Base-by-base conservation (phyloP, 2,797 vertebrate species). In the Manis crassicaudata region DNA sequence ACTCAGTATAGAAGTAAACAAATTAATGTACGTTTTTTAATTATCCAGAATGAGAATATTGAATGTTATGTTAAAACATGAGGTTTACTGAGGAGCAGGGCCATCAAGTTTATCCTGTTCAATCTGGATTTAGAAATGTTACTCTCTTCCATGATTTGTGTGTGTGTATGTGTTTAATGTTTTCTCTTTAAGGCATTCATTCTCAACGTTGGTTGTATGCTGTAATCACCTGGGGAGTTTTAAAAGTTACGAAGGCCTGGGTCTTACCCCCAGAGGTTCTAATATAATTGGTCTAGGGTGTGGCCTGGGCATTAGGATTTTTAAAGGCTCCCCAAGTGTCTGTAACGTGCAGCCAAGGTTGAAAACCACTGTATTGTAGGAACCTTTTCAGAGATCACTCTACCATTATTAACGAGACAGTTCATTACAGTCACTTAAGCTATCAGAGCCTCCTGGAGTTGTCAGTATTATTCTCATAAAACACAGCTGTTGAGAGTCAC, bases 261-360 rank as follows among this genome's bases (percentile, higher is more conserved):
- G 63, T 91, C 62, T 77, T 80, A 91, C 25, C 27, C 79, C 65
- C 11, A 81, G 86, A 96, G 67, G 75, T 92, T 82, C 93, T 87
- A 84, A 67, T 80, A 21, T 92, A 96, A 97, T 84, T 94, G 79
- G 70, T 50, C 27, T 60, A 63, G 89, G 97, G 96, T 90, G 92
- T 95, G 92, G 92, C 29, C 83, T 81, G 86, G 85, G 68, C 10
- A 62, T 3, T 88, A 73, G 83, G 88, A 80, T 29, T 92, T 97
- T 96, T 90, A 50, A 96, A 96, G 93, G 83, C 86, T 97, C 96
- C 97, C 93, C 83, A 92, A 95, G 73, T 93, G 80, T 94, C 88
- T 89, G 63, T 75, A 96, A 97, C 70, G 62, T 68, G 62, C 93
- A 96, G 89, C 80, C 70, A 87, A 87, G 88, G 79, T 3, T 96